phyloP scores from a whole-genome alignment of 2,888 invertebrate genomes.

The Lithophane socia region DNA sequence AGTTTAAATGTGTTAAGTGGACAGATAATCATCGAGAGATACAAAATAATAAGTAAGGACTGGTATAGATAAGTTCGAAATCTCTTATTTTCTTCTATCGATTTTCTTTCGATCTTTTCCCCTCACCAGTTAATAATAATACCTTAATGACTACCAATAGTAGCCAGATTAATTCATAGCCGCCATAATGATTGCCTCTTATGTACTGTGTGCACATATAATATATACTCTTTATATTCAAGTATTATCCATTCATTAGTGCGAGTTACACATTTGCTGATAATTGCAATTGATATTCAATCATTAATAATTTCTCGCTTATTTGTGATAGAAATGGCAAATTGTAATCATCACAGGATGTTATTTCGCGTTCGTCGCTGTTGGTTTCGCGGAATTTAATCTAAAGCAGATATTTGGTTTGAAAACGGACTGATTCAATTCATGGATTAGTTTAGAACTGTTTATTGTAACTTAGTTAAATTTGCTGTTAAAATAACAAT shows the following conservation, averaged over 20 bases:
- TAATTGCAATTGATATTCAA: background rate
- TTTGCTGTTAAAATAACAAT: background rate
- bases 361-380: background rate
- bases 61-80: too few species aligned
- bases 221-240: background rate
- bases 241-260: background rate
- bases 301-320: background rate
- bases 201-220: background rate
- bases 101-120: background rate
- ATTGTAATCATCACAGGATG: background rate
- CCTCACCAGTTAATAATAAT: background rate
- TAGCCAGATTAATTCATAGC: background rate
- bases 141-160: too few species aligned
- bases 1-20: background rate
- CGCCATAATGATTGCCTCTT: background rate
- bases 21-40: background rate
- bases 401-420: slow-evolving; percentile 14
- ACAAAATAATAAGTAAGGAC: too few species aligned
- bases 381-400: background rate
- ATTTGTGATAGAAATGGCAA: background rate
- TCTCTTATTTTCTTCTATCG: background rate
- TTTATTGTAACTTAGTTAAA: slow-evolving; percentile 21
- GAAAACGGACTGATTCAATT: background rate
- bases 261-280: background rate
- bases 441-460: slow-evolving; percentile 5